Conservation (phyloP, 2,113 vertebrate species). For the Bos indicus region DNA sequence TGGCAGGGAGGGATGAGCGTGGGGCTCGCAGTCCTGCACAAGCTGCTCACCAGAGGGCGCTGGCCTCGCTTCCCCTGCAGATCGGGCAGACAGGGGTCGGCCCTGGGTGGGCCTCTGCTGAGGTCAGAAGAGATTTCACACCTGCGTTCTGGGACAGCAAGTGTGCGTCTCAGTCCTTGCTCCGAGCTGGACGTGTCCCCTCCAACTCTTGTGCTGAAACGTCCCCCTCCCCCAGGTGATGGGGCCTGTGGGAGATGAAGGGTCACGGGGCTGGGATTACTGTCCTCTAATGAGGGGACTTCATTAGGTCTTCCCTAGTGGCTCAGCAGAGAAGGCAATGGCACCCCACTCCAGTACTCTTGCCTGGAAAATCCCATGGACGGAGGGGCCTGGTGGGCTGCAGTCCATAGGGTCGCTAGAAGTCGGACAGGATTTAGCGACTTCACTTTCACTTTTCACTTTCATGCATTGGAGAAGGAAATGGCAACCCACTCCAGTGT, state of each 20-base stretch:
- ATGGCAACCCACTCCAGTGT: too few relatives aligned
- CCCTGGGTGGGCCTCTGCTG: accelerated
- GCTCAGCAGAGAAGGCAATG: too few relatives aligned
- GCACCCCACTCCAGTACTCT: too few relatives aligned
- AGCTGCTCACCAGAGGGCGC: accelerated
- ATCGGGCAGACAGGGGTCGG: accelerated
- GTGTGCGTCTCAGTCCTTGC: accelerated
- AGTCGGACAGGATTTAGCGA: too few relatives aligned
- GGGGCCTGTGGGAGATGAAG: not conserved
- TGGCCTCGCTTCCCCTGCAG: not conserved
- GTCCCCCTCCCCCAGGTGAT: accelerated
- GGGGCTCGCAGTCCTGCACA: accelerated
- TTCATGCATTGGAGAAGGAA: too few relatives aligned
- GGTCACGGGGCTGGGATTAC: accelerated
- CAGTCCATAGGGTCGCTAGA: too few relatives aligned
- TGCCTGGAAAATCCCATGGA: too few relatives aligned
- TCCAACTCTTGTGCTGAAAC: accelerated
- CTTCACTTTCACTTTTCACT: too few relatives aligned
- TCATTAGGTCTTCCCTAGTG: not conserved
- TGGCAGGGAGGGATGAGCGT: not conserved
- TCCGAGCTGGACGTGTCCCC: accelerated
- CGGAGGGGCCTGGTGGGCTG: too few relatives aligned
- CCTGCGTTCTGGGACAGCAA: accelerated
- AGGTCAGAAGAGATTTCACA: accelerated
- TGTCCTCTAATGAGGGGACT: not conserved